Evolutionary conservation across 1,140 invertebrate genomes (phyloP), one percentile per base, ranked within the genome.

Genomic region (Matsumurasca onukii): DNA sequence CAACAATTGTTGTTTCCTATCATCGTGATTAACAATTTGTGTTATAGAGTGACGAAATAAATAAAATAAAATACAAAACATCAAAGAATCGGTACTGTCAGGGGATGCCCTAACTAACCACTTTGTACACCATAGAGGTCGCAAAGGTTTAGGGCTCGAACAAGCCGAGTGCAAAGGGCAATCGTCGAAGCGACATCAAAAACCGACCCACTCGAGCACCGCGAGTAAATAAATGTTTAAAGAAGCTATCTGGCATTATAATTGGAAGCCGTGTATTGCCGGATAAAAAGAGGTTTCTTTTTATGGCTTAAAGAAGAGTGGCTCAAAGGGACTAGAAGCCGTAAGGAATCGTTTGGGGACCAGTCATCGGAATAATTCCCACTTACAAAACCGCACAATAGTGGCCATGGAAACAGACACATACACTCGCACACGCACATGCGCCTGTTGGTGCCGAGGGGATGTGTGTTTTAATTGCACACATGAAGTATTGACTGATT

Each of bases 291-390:
- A 59, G 55, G 55, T 59, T 59, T 59, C 55, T 59, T 59, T 59
- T 59, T 59, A 27, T 29, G 55, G 55, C 55, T 59, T 59, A 59
- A 59, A 59, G 55, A 59, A 59, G 55, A 27, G 55, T 22, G 55
- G 49, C 24, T 59, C 22, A 59, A 59, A 59, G 30, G 55, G 30
- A 12, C 30, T 29, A 29, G 55, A 22, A 24, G 55, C 24, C 55
- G 55, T 59, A 59, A 59, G 55, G 55, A 59, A 59, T 59, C 55
- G 55, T 59, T 59, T 59, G 55, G 25, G 5, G 24, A n/a, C 25
- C 55, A 59, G 55, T 59, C 55, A 59, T 59, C 55, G 55, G 55
- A 59, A 59, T 59, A 59, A 59, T 59, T 59, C 55, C 55, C 55
- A 59, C 55, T 59, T 29, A 59, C 15, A 59, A 12, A 12, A 39